Base-by-base conservation (phyloP, 1,140 invertebrate genomes). In the Brachionus rotundiformis region DNA sequence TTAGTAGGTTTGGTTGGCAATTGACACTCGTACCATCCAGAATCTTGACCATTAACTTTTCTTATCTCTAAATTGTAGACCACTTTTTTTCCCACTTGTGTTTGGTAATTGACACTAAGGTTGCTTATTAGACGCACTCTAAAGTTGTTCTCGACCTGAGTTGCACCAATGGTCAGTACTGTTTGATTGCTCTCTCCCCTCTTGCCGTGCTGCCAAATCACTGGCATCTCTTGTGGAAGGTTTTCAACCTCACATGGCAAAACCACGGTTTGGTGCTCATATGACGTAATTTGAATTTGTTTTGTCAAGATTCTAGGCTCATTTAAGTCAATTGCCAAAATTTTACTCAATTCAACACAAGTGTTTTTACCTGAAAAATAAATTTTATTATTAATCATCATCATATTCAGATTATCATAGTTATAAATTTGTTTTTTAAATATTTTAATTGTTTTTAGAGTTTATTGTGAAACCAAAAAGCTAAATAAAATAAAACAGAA, bases 21-120 rank as follows among this genome's bases (percentile, higher is more conserved):
- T 39, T 79, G 76, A 16, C 76, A 79, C 27, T 79, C 76, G 25
- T 79, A 79, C 76, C 76, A 79, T 6, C 76, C 76, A 29, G 76
- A 54, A 63, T 79, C 76, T 54, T 29, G 7, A 10, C 7, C 11
- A 11, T 33, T 29, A 59, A 79, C 44, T 16, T 79, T 79, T 19
- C 76, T 31, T 27, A 79, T 79, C 19, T 79, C 76, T 41, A 79
- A 63, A 59, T 79, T 79, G 33, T 79, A 33, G n/a, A 63, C 47
- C 19, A 54, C 19, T 25, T 19, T 54, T 54, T 23, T 79, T 13
- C 11, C 54, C 23, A 79, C n/a, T 27, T 31, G 19, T 23, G 47
- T 13, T 39, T 29, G 25, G 23, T 77, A 19, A 27, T 77, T 16
- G 13, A 23, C 44, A 19, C 27, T 77, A 7, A 44, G 7, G 36